Conservation (phyloP, 2,888 invertebrate species). For the Apodemia duryi region DNA sequence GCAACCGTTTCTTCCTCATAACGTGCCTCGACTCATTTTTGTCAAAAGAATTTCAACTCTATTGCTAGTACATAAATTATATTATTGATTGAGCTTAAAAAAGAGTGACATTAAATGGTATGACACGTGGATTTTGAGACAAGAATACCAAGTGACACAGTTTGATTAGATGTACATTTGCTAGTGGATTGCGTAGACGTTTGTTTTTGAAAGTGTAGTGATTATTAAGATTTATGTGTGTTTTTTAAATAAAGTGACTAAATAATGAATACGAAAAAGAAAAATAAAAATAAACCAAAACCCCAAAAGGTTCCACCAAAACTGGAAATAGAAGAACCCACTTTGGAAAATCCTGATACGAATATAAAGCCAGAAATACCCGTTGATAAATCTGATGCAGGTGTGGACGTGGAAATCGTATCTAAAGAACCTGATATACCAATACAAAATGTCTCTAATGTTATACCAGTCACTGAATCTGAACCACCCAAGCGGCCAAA, state of each 20-base stretch:
- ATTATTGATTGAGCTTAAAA: slow-evolving; percentile 18
- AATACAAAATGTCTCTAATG: slow-evolving; percentile 13
- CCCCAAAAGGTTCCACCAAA: slow-evolving; percentile 39
- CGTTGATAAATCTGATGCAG: slow-evolving; percentile 11
- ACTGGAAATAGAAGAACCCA: slow-evolving; percentile 30
- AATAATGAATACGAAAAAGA: slow-evolving; percentile 63
- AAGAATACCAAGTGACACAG: slow-evolving; percentile 57
- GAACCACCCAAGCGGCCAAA: slow-evolving; percentile 68
- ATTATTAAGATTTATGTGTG: slow-evolving; percentile 21
- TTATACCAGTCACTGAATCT: slow-evolving; percentile 17
- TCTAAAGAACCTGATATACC: slow-evolving; percentile 21
- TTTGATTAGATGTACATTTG: slow-evolving; percentile 62
- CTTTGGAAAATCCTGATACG: neutral
- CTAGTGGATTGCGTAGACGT: slow-evolving; percentile 59
- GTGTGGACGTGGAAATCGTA: slow-evolving; percentile 23
- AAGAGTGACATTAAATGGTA: slow-evolving; percentile 60
- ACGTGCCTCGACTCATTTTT: slow-evolving; percentile 16
- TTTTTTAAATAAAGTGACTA: slow-evolving; percentile 10
- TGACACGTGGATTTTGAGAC: slow-evolving; percentile 53
- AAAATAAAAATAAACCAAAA: slow-evolving; percentile 58
- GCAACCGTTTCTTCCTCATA: slow-evolving; percentile 42
- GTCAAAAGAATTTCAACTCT: neutral
- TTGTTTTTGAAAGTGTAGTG: slow-evolving; percentile 23
- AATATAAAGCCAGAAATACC: slow-evolving; percentile 21
- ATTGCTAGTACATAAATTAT: neutral